A percentile compares a stretch with the other conserved stretches of the same genome.
These are phyloP conservation scores for Nezara viridula DNA, from an alignment of 2,888 invertebrate genomes.

Conservation along the genomic window DNA sequence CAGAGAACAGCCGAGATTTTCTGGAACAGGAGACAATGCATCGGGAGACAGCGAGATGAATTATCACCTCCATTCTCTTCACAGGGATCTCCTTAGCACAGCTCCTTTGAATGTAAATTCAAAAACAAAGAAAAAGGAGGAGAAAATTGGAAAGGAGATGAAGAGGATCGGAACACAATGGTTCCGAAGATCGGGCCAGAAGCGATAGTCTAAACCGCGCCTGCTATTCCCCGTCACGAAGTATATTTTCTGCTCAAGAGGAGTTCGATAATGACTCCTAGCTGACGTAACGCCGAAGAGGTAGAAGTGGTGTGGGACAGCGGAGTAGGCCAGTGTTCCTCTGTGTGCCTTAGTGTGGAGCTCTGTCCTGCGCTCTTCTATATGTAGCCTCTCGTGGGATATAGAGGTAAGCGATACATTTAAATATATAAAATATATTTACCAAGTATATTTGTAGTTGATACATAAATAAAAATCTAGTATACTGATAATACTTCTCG, in stretches of 20 bases:
- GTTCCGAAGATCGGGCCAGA: background rate
- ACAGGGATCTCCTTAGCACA: background rate
- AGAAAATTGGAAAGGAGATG: constrained; percentile 51
- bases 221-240: constrained; percentile 42
- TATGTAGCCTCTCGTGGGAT: background rate
- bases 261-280: constrained; percentile 28
- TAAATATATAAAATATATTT: background rate
- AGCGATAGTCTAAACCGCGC: constrained; percentile 37
- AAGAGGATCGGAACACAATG: constrained; percentile 18
- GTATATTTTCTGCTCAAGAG: constrained; percentile 31
- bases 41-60: background rate
- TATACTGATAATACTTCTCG: too few relatives aligned
- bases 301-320: constrained; percentile 35
- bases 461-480: background rate
- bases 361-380: background rate
- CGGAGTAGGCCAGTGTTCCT: constrained; percentile 10
- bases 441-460: background rate
- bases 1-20: background rate
- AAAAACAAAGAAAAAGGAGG: constrained; percentile 20
- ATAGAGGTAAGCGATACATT: background rate
- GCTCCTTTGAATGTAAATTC: constrained; percentile 37
- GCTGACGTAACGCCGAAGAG: constrained; percentile 40
- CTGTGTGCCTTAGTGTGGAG: constrained; percentile 26
- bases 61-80: constrained; percentile 26
- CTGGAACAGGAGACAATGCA: constrained; percentile 33